Evolutionary conservation across 2,113 vertebrate species (phyloP).

Genomic region (Origma solitaria): DNA sequence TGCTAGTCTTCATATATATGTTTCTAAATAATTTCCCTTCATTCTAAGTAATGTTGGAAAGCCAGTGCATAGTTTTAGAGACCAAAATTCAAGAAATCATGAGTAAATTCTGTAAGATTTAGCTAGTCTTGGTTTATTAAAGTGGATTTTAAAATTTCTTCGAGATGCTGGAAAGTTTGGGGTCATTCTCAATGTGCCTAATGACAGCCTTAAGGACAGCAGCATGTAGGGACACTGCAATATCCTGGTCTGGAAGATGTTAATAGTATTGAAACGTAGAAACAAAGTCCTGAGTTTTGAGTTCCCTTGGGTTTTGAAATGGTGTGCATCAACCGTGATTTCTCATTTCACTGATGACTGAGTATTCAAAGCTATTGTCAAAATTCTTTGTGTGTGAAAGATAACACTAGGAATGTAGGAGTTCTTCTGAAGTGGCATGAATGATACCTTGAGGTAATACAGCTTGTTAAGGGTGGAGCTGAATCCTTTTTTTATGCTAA

Average conservation of each 20-base stretch:
- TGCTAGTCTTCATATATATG: not conserved
- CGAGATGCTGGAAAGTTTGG: not conserved
- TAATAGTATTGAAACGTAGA: not conserved
- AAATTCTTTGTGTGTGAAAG: not conserved
- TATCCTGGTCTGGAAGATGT: not conserved
- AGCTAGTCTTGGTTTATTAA: not conserved
- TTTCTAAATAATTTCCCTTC: not conserved
- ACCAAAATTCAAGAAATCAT: not conserved
- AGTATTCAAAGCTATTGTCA: not conserved
- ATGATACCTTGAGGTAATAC: not conserved
- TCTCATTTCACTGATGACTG: not conserved
- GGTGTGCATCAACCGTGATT: not conserved
- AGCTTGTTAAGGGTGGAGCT: not conserved
- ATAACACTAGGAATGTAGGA: not conserved
- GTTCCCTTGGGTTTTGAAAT: not conserved
- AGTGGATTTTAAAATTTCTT: not conserved
- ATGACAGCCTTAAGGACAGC: not conserved
- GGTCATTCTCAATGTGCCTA: not conserved
- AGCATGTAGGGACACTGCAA: not conserved
- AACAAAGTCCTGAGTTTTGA: not conserved
- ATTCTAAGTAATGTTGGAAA: not conserved
- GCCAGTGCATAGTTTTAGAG: not conserved
- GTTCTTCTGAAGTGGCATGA: not conserved
- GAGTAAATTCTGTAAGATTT: not conserved
- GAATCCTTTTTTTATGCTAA: not conserved